A percentile compares a stretch with the other conserved stretches of the same genome.
phyloP scores from a whole-genome alignment of 2,888 invertebrate genomes.

The Plebejus melissa region DNA sequence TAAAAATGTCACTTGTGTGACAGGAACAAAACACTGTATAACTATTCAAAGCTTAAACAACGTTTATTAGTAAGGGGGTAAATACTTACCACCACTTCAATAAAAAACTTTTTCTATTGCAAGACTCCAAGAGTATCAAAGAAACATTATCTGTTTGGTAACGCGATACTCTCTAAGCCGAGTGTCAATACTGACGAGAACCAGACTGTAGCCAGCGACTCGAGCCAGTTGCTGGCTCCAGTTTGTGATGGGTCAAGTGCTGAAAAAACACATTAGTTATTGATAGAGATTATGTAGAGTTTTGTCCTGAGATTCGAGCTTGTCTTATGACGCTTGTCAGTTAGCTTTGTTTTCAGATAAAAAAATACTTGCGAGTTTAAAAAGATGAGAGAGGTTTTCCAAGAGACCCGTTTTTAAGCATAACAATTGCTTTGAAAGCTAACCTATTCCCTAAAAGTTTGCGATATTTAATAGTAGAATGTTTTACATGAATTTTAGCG shows the following conservation, averaged over 20 bases:
- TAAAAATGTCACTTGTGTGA: too few relatives aligned
- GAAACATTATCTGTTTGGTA: constrained; percentile 14
- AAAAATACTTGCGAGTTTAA: neutral
- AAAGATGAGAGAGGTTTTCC: too few relatives aligned
- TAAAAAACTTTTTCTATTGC: neutral
- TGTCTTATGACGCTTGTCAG: neutral
- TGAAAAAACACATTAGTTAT: neutral
- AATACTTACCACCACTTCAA: neutral
- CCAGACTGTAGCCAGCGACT: constrained; percentile 4
- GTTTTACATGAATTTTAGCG: too few relatives aligned
- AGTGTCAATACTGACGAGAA: constrained; percentile 7
- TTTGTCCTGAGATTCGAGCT: neutral
- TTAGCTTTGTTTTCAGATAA: neutral
- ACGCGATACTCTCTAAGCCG: neutral
- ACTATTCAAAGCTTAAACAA: too few relatives aligned
- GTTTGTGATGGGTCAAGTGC: neutral
- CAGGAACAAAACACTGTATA: too few relatives aligned
- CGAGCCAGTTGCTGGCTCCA: neutral
- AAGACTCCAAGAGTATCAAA: neutral
- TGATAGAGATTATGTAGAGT: neutral
- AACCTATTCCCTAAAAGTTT: too few relatives aligned
- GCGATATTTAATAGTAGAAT: too few relatives aligned
- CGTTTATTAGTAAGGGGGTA: too few relatives aligned
- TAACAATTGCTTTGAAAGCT: too few relatives aligned
- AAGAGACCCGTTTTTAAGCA: too few relatives aligned